A percentile compares a stretch with the other conserved stretches of the same genome.
Evolutionary conservation across 2,797 vertebrate genomes (phyloP).

Genomic region (Eulemur coronatus): DNA sequence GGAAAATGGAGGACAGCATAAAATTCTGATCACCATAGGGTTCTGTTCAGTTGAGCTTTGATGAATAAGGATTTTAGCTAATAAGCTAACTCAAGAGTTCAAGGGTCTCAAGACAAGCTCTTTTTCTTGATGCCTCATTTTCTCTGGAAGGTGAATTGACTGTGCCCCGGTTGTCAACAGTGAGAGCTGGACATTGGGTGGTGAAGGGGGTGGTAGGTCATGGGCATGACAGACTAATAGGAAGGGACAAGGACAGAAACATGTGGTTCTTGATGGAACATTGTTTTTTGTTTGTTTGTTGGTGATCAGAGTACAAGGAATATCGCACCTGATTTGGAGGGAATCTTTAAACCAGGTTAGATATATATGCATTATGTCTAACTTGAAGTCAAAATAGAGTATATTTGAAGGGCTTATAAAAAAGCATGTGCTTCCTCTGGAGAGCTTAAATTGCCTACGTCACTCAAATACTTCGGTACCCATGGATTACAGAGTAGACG

Average conservation of each 20-base stretch:
- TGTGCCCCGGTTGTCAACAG: background rate
- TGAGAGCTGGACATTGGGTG: background rate
- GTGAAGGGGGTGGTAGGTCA: background rate
- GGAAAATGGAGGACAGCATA: slow-evolving; percentile 43
- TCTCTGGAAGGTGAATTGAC: slow-evolving; percentile 35
- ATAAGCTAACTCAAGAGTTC: slow-evolving; percentile 6
- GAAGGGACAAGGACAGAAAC: slow-evolving; percentile 33
- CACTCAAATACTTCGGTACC: slow-evolving; percentile 49
- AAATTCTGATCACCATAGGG: slow-evolving; percentile 44
- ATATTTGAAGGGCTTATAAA: slow-evolving; percentile 51
- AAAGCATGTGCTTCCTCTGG: slow-evolving; percentile 32
- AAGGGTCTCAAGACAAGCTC: slow-evolving; percentile 26
- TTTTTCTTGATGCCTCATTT: slow-evolving; percentile 23
- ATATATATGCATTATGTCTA: background rate
- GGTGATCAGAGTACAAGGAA: background rate
- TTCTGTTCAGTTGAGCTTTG: slow-evolving; percentile 48
- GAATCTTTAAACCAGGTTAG: slow-evolving; percentile 10
- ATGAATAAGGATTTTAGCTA: slow-evolving; percentile 47
- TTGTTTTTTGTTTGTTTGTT: slow-evolving; percentile 34
- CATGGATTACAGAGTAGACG: slow-evolving; percentile 11
- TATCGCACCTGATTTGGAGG: slow-evolving; percentile 29
- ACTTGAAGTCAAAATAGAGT: slow-evolving; percentile 31
- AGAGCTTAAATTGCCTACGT: slow-evolving; percentile 34
- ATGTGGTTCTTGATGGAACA: background rate
- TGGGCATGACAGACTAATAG: background rate